phyloP scores from a whole-genome alignment of 2,888 invertebrate species.

The Acrocyrtus sp. region DNA sequence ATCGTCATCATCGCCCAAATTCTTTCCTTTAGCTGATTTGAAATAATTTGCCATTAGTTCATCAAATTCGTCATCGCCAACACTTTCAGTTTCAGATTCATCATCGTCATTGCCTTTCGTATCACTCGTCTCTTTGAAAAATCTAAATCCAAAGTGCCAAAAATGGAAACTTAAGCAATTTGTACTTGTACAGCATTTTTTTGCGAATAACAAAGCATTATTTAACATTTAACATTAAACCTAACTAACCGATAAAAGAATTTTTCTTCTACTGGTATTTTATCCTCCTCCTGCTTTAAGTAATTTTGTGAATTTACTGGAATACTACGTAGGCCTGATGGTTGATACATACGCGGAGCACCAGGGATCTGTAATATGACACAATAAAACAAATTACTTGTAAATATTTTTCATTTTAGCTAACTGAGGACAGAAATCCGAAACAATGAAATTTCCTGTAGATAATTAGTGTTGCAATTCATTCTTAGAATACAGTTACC shows the following conservation, averaged over 20 bases:
- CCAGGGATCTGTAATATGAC: conserved; percentile 46
- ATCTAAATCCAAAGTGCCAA: too few species aligned
- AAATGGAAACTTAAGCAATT: neutral
- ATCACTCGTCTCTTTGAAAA: conserved; percentile 63
- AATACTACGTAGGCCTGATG: conserved; percentile 77
- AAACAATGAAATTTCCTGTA: too few species aligned
- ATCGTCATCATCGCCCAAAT: conserved; percentile 38
- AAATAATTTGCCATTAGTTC: conserved; percentile 60
- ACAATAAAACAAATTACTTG: too few species aligned
- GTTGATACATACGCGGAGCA: conserved; percentile 71
- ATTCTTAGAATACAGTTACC: conserved; percentile 16
- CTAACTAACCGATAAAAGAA: conserved; percentile 77
- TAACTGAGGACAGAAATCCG: too few species aligned
- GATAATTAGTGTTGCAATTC: conserved; percentile 25
- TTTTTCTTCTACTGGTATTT: conserved; percentile 90
- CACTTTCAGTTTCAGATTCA: conserved; percentile 58
- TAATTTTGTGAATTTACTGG: conserved; percentile 80
- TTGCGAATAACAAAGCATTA: neutral
- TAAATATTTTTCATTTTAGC: too few species aligned
- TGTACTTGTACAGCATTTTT: neutral
- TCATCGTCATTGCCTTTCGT: conserved; percentile 37
- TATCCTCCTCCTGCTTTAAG: conserved; percentile 74
- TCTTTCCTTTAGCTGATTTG: conserved; percentile 44
- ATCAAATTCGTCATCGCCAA: conserved; percentile 63
- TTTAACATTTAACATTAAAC: neutral